phyloP scores from a whole-genome alignment of 1,140 invertebrate genomes.

The Listronotus oregonensis region DNA sequence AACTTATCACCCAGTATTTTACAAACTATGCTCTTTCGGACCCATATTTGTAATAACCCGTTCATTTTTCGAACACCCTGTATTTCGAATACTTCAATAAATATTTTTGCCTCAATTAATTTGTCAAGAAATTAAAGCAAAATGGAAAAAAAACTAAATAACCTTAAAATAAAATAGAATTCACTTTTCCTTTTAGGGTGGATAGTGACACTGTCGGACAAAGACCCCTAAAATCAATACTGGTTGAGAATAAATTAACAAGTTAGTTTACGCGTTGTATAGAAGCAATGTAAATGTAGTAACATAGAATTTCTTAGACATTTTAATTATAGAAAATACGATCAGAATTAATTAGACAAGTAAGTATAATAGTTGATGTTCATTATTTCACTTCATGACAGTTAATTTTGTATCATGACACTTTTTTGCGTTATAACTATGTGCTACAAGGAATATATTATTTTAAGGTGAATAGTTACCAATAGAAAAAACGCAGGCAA shows the following conservation, averaged over 20 bases:
- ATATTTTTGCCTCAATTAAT: too few relatives aligned
- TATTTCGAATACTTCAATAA: too few relatives aligned
- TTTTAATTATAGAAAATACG: constrained; percentile 4
- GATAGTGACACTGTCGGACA: constrained; percentile 9
- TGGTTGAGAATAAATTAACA: constrained; percentile 9
- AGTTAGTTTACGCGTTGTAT: constrained; percentile 1
- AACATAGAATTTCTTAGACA: background rate
- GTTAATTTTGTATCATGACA: background rate
- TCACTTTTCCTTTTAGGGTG: constrained; percentile 7
- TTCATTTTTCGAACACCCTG: too few relatives aligned
- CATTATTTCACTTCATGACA: background rate
- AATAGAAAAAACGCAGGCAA: too few relatives aligned
- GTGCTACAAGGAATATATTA: too few relatives aligned
- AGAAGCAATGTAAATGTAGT: background rate
- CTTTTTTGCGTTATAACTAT: background rate
- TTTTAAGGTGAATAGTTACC: too few relatives aligned
- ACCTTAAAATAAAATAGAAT: background rate
- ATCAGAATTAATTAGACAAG: constrained; percentile 10
- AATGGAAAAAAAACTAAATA: too few relatives aligned
- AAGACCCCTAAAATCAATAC: constrained; percentile 11
- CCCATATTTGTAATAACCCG: too few relatives aligned
- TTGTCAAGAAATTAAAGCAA: too few relatives aligned
- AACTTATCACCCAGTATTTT: too few relatives aligned
- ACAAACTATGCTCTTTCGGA: too few relatives aligned
- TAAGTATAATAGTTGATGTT: background rate